These are phyloP conservation scores for Argyrosomus regius DNA, from an alignment of 2,797 vertebrate species.

Conservation along the genomic window DNA sequence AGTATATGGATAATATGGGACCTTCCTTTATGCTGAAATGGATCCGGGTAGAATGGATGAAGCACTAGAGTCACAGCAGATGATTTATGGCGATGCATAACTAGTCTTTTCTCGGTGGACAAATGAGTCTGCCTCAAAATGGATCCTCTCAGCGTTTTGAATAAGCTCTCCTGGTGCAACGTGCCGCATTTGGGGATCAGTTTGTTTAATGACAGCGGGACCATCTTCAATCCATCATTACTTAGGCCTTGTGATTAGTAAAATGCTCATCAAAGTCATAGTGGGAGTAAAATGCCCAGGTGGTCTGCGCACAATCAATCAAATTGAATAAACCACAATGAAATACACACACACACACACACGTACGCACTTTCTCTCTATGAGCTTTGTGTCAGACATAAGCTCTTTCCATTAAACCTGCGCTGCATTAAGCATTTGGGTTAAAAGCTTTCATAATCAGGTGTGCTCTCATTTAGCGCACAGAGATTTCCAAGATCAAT, in stretches of 20 bases:
- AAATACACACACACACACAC: not conserved
- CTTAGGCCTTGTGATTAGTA: slow-evolving; percentile 65
- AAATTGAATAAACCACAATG: slow-evolving; percentile 58
- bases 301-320: slow-evolving; percentile 72
- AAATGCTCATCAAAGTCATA: slow-evolving; percentile 66
- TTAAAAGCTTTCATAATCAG: slow-evolving; percentile 85
- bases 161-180: slow-evolving; percentile 17
- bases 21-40: slow-evolving; percentile 29
- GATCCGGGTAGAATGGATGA: slow-evolving; percentile 46
- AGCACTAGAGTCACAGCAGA: slow-evolving; percentile 41
- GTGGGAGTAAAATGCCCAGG: slow-evolving; percentile 64
- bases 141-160: slow-evolving; percentile 59
- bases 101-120: slow-evolving; percentile 39
- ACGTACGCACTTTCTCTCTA: slow-evolving; percentile 10
- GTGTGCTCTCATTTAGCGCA: slow-evolving; percentile 66
- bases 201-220: slow-evolving; percentile 45
- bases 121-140: slow-evolving; percentile 57
- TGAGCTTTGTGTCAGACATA: slow-evolving; percentile 63
- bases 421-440: slow-evolving; percentile 80
- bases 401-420: slow-evolving; percentile 76
- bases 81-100: slow-evolving; percentile 67
- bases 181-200: slow-evolving; percentile 44
- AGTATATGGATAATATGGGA: slow-evolving; percentile 3
- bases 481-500: slow-evolving; percentile 74
- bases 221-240: slow-evolving; percentile 64